Evolutionary conservation across 1,140 invertebrate species (phyloP).

Genomic region (Aradophagus sp.): DNA sequence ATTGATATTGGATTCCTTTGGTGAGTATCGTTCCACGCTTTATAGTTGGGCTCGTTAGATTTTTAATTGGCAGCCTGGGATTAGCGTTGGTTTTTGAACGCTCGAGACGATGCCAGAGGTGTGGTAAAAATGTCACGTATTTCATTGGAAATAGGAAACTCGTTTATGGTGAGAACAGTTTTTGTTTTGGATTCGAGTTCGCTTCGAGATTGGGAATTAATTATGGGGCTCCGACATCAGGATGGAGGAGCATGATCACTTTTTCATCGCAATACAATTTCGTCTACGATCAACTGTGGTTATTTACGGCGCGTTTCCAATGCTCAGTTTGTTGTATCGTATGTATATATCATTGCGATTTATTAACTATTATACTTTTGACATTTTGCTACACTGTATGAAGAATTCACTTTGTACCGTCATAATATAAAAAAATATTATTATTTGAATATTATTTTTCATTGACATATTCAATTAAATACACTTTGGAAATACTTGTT

Average conservation of each 20-base stretch:
- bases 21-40: constrained; percentile 23
- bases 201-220: constrained; percentile 7
- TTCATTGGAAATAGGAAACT: constrained; percentile 45
- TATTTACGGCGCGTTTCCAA: no score
- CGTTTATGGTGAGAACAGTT: constrained; percentile 21
- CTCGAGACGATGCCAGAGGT: constrained; percentile 5
- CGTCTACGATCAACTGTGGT: no score
- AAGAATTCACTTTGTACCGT: no score
- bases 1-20: constrained; percentile 48
- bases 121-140: constrained; percentile 47
- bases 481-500: no score
- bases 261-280: not conserved
- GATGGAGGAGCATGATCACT: not conserved
- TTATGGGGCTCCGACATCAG: constrained; percentile 11
- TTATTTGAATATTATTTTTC: no score
- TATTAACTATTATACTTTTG: no score
- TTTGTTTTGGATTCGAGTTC: constrained; percentile 9
- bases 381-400: no score
- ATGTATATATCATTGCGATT: no score
- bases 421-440: no score
- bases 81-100: constrained; percentile 18
- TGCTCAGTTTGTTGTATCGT: no score
- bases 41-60: constrained; percentile 44
- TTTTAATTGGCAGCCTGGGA: constrained; percentile 42
- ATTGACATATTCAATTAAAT: no score